Percentiles rank a stretch among this genome's conserved stretches.
Evolutionary conservation across 2,797 vertebrate genomes (phyloP).

Genomic region (Enteromius treurensis): DNA sequence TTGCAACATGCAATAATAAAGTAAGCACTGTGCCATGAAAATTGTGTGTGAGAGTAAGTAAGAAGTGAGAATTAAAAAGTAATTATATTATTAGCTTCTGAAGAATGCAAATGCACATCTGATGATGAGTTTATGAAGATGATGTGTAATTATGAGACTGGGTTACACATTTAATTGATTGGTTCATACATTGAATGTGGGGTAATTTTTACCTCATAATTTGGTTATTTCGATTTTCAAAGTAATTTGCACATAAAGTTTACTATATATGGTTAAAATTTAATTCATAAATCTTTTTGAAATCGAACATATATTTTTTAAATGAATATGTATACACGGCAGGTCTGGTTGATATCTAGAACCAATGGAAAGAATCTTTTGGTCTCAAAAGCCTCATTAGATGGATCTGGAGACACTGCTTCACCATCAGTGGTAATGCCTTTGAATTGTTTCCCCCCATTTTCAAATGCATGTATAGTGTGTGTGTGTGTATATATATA

Average conservation of each 20-base stretch:
- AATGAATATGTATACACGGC: slow-evolving; percentile 31
- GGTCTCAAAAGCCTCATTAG: background rate
- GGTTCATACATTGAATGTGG: background rate
- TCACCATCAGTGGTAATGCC: background rate
- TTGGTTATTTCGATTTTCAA: background rate
- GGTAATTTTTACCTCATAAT: background rate
- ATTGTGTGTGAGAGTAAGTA: background rate
- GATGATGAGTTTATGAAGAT: background rate
- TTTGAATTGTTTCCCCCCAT: background rate
- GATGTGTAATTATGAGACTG: background rate
- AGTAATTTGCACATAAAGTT: background rate
- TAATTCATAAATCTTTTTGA: background rate
- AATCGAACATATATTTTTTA: background rate
- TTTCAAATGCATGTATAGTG: background rate
- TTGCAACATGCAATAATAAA: background rate
- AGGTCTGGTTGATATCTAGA: slow-evolving; percentile 43
- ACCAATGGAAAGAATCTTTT: slow-evolving; percentile 36
- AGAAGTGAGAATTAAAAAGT: background rate
- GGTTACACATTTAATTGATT: background rate
- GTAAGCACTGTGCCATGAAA: background rate
- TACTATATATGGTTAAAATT: background rate
- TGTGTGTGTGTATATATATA: too few relatives aligned
- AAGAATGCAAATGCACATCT: too few relatives aligned
- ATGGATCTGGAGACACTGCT: background rate
- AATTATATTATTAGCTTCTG: background rate